Percentiles rank a stretch among this genome's conserved stretches.
Conservation (phyloP, 2,888 invertebrate genomes). For the Hipparchia semele region DNA sequence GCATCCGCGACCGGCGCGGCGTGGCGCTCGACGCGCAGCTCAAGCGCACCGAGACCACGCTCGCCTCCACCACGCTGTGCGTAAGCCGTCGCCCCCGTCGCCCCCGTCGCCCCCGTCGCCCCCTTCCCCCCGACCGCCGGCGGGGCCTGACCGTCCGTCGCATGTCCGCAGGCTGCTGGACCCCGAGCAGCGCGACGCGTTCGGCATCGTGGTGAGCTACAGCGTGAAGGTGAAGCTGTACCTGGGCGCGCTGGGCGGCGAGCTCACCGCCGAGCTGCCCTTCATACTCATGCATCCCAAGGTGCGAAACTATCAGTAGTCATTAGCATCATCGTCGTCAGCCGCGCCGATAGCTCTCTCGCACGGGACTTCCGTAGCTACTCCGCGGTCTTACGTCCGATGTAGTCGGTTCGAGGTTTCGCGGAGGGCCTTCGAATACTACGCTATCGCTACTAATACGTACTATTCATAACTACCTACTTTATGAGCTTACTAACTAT, state of each 20-base stretch:
- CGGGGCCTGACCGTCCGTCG: no score
- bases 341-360: no score
- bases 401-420: no score
- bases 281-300: conserved; percentile 96
- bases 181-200: conserved; percentile 94
- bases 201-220: conserved; percentile 98
- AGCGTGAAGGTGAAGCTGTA: conserved; percentile 97
- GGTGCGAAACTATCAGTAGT: conserved; percentile 63
- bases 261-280: conserved; percentile 94
- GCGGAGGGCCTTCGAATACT: no score
- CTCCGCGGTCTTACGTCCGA: no score
- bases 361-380: no score
- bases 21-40: conserved; percentile 96
- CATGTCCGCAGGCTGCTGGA: conserved; percentile 63
- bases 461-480: no score
- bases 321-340: no score
- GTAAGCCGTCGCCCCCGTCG: conserved; percentile 43
- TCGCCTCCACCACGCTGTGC: conserved; percentile 97
- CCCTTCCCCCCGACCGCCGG: no score
- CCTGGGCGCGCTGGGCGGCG: conserved; percentile 95
- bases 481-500: no score
- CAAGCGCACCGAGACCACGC: conserved; percentile 90
- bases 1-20: conserved; percentile 93
- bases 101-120: no score
- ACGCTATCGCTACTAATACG: no score